Evolutionary conservation across 2,797 vertebrate species (phyloP).

Genomic region (Diceros bicornis): DNA sequence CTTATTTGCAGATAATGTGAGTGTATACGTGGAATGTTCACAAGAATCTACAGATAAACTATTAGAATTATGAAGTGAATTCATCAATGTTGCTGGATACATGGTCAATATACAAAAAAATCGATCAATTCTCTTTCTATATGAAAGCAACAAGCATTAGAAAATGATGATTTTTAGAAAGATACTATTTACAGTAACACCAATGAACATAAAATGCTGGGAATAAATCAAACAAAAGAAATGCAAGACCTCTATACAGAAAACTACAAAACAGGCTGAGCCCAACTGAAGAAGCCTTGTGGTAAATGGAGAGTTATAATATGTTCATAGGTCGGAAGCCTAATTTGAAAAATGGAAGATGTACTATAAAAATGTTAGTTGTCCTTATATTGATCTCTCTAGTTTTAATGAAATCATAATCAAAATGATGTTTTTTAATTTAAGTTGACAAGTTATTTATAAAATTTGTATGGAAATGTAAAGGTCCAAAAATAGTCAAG

Average conservation of each 20-base stretch:
- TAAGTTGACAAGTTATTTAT: background rate
- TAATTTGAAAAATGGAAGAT: background rate
- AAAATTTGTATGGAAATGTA: background rate
- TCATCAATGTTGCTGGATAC: background rate
- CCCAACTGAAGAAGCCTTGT: background rate
- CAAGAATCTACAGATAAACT: background rate
- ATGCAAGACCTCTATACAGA: background rate
- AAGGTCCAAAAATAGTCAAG: background rate
- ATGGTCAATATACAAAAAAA: background rate
- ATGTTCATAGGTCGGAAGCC: background rate
- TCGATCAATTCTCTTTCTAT: background rate
- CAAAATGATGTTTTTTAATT: background rate
- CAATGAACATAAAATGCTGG: background rate
- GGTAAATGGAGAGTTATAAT: background rate
- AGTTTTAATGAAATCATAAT: background rate
- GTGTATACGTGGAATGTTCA: background rate
- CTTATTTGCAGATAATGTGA: background rate
- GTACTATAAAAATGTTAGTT: background rate
- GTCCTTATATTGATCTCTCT: background rate
- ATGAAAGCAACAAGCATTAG: background rate
- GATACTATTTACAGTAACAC: background rate
- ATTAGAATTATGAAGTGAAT: background rate
- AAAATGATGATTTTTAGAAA: background rate
- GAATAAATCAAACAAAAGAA: background rate
- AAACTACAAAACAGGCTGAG: background rate